Conservation (phyloP, 2,888 invertebrate species). For the Metellina segmentata region DNA sequence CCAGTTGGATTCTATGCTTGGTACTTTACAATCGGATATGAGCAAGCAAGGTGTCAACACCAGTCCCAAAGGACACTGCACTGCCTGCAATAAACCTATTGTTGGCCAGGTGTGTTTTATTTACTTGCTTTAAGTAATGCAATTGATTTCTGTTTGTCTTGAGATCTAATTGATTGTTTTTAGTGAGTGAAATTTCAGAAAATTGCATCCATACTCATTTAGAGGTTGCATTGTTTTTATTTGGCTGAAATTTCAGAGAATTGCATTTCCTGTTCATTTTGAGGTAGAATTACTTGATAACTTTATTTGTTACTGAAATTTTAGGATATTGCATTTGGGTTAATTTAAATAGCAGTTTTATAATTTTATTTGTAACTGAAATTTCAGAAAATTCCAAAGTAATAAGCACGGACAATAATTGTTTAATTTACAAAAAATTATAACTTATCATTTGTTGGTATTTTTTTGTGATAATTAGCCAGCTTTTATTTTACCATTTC, state of each 20-base stretch:
- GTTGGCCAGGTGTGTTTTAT: slow-evolving; percentile 89
- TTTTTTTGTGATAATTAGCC: too few species aligned
- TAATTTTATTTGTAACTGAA: too few species aligned
- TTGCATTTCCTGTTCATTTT: too few species aligned
- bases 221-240: neutral
- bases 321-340: neutral
- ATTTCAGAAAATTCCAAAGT: neutral
- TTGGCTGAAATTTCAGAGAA: neutral
- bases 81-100: slow-evolving; percentile 98
- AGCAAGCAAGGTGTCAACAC: slow-evolving; percentile 99
- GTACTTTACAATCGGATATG: slow-evolving; percentile 95
- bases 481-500: too few species aligned
- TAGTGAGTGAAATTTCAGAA: neutral
- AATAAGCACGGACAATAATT: neutral
- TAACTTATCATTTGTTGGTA: too few species aligned
- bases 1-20: slow-evolving; percentile 94
- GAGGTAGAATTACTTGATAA: too few species aligned
- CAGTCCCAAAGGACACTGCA: slow-evolving; percentile 99
- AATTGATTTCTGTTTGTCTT: neutral
- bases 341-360: neutral
- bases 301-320: neutral
- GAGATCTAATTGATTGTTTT: neutral
- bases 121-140: neutral
- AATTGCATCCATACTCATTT: neutral
- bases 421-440: too few species aligned